Percentiles rank a stretch among this genome's conserved stretches.
phyloP scores from a whole-genome alignment of 2,113 vertebrate species.

The Ancistrus triradiatus region DNA sequence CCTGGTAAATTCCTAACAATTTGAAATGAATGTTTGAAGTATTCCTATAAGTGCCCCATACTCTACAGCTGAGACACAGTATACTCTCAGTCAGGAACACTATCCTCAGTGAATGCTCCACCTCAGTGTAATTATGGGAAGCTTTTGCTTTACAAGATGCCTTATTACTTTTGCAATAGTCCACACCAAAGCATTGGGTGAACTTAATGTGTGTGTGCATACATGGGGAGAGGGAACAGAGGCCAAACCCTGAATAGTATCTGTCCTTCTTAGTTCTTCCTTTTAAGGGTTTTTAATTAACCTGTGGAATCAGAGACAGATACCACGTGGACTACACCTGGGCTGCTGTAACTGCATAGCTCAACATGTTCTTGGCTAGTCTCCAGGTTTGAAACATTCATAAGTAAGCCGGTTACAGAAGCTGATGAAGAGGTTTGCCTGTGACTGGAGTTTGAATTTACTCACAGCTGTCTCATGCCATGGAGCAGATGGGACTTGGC shows the following conservation, averaged over 20 bases:
- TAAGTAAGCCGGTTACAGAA: constrained; percentile 1
- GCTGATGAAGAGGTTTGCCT: neutral
- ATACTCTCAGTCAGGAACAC: neutral
- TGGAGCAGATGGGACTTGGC: no score
- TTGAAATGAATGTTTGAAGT: no score
- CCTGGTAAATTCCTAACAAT: no score
- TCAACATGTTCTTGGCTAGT: neutral
- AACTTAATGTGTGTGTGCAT: neutral
- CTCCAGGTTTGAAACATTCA: neutral
- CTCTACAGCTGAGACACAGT: neutral
- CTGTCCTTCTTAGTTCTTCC: neutral
- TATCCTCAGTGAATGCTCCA: neutral
- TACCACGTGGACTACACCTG: neutral
- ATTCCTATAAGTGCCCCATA: no score
- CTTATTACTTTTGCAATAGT: no score
- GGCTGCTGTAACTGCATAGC: neutral
- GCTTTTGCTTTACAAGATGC: no score
- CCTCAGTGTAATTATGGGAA: no score
- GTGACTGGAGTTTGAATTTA: neutral
- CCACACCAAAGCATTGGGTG: no score
- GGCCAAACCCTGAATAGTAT: neutral
- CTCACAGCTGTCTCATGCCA: no score
- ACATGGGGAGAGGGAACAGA: neutral
- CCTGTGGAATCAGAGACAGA: neutral
- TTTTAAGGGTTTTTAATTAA: neutral